Percentiles rank a stretch among this genome's conserved stretches.
Conservation (phyloP, 2,888 invertebrate species). For the Drosophila anomalata region DNA sequence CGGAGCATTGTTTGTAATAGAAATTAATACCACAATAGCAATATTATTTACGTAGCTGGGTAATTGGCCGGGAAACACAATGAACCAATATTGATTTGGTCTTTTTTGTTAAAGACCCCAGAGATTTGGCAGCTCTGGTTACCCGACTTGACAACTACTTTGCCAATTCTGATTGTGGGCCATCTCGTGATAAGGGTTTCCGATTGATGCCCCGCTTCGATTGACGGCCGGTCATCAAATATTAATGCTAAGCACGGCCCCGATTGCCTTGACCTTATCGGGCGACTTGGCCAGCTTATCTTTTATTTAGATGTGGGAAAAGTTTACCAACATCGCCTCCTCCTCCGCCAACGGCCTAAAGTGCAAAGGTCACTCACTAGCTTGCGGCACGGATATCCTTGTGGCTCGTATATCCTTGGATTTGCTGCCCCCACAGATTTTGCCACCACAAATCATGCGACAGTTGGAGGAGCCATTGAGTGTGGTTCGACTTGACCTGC, state of each 20-base stretch:
- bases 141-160: slow-evolving; percentile 5
- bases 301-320: slow-evolving; percentile 43
- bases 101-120: background rate
- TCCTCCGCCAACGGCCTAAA: slow-evolving; percentile 12
- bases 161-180: background rate
- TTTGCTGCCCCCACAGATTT: slow-evolving; percentile 6
- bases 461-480: slow-evolving; percentile 28
- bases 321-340: slow-evolving; percentile 20
- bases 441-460: slow-evolving; percentile 27
- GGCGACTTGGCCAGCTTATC: slow-evolving; percentile 38
- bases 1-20: background rate
- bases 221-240: slow-evolving; percentile 38
- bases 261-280: slow-evolving; percentile 47
- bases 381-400: slow-evolving; percentile 31
- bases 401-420: slow-evolving; percentile 11
- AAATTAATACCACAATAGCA: slow-evolving; percentile 1
- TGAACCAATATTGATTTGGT: background rate
- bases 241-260: slow-evolving; percentile 46
- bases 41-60: background rate
- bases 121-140: background rate
- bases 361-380: slow-evolving; percentile 37
- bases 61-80: background rate
- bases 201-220: slow-evolving; percentile 29
- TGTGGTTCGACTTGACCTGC: slow-evolving; percentile 37
- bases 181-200: slow-evolving; percentile 27